Percentiles rank a stretch among this genome's conserved stretches.
These are phyloP conservation scores for Mormyrus proboscirostris DNA, from an alignment of 2,797 vertebrate genomes.

Conservation along the genomic window DNA sequence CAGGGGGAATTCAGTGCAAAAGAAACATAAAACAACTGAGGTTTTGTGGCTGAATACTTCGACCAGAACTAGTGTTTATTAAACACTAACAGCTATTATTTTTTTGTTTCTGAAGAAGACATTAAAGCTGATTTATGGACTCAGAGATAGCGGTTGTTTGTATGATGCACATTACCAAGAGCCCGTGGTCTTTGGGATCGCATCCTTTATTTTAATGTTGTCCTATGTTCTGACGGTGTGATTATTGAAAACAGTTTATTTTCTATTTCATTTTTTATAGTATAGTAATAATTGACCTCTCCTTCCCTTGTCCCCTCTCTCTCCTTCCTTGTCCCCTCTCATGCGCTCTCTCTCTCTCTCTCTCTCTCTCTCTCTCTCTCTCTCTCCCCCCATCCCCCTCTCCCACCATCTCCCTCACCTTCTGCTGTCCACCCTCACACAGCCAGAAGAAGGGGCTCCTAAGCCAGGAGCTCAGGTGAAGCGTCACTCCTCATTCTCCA, in stretches of 20 bases:
- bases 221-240: background rate
- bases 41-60: background rate
- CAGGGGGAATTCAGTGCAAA: background rate
- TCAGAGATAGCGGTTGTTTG: background rate
- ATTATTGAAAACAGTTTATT: background rate
- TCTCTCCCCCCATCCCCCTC: background rate
- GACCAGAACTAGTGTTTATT: background rate
- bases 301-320: background rate
- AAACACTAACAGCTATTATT: background rate
- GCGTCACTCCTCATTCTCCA: slow-evolving; percentile 88
- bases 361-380: background rate
- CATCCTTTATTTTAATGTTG: background rate
- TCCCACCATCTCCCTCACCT: background rate
- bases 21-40: background rate
- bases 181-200: background rate
- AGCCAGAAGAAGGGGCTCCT: slow-evolving; percentile 58
- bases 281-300: background rate
- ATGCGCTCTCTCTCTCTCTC: background rate
- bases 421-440: background rate
- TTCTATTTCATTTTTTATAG: background rate
- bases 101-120: background rate
- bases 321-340: background rate
- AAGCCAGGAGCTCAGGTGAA: slow-evolving; percentile 68
- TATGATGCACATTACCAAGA: background rate
- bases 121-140: background rate